phyloP scores from a whole-genome alignment of 2,888 invertebrate genomes.

The Ditula angustiorana region DNA sequence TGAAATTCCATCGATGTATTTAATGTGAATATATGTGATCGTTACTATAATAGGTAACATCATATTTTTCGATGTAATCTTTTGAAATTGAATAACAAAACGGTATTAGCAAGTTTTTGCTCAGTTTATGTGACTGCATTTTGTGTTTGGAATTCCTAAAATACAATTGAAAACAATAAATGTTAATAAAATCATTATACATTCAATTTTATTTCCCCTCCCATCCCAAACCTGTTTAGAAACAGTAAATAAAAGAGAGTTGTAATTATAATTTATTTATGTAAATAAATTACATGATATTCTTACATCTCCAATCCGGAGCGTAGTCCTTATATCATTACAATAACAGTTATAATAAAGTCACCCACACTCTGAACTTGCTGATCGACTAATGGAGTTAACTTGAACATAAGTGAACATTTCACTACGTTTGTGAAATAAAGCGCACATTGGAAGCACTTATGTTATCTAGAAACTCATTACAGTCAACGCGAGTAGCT shows the following conservation, averaged over 20 bases:
- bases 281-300: slow-evolving; percentile 35
- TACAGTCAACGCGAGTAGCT: no score
- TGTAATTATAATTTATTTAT: slow-evolving; percentile 27
- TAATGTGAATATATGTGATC: slow-evolving; percentile 57
- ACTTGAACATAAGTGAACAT: not conserved
- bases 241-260: not conserved
- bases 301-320: slow-evolving; percentile 9
- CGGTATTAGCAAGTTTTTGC: slow-evolving; percentile 68
- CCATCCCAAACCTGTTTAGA: not conserved
- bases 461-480: no score
- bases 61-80: slow-evolving; percentile 71
- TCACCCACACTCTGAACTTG: not conserved
- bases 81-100: slow-evolving; percentile 60
- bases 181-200: slow-evolving; percentile 80
- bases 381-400: not conserved
- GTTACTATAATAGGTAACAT: slow-evolving; percentile 66
- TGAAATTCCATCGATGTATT: slow-evolving; percentile 72
- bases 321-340: slow-evolving; percentile 5
- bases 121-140: slow-evolving; percentile 73
- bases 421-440: not conserved
- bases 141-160: slow-evolving; percentile 71
- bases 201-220: slow-evolving; percentile 49
- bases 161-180: slow-evolving; percentile 81
- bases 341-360: not conserved
- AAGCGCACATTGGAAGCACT: not conserved